Evolutionary conservation across 2,888 invertebrate species (phyloP), one percentile per base, ranked within the genome.

Genomic region (Steinernema scapterisci): DNA sequence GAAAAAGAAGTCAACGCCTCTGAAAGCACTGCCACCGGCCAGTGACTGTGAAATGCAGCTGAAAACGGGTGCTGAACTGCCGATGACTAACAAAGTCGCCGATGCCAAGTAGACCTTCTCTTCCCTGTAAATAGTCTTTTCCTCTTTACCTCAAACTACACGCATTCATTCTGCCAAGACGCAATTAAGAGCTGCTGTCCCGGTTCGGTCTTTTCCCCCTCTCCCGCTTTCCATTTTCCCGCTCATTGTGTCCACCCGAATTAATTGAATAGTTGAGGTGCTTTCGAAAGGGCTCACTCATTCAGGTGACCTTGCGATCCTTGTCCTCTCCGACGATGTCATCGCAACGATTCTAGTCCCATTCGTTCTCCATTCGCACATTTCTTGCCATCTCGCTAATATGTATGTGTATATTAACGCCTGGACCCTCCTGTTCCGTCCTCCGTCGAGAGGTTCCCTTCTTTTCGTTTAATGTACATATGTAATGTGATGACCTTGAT

Each of bases 41-140:
- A 73, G 81, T 7, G 85, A 85, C 72, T 82, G 82, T 16, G 85
- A 85, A 75, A 74, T 86, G 73, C 85, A 85, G 73, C 70, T 85
- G 54, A 83, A 83, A 63, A 63, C 63, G 63, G 63, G 63, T 71
- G 38, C 25, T 63, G 63, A 63, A 31, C 63, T 27, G 63, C 63
- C 63, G 31, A 27, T 63, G 31, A 63, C 63, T 3, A 63, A 63
- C 63, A 63, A 63, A 27, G 63, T 63, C 27, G 63, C 63, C n/a
- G 63, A 63, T 31, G 31, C 63, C 19, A 63, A 63, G 63, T 63
- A 63, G 63, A 63, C 16, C 16, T 27, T 31, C 31, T n/a, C 21
- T 13, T 54, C n/a, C n/a, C 19, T 63, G 63, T 63, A 63, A 27
- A 63, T 63, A 63, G 63, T 31, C 48, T 48, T 48, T 38, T 52